These are phyloP conservation scores for Lasioglossum baleicum DNA, from an alignment of 1,140 invertebrate genomes.

Conservation along the genomic window DNA sequence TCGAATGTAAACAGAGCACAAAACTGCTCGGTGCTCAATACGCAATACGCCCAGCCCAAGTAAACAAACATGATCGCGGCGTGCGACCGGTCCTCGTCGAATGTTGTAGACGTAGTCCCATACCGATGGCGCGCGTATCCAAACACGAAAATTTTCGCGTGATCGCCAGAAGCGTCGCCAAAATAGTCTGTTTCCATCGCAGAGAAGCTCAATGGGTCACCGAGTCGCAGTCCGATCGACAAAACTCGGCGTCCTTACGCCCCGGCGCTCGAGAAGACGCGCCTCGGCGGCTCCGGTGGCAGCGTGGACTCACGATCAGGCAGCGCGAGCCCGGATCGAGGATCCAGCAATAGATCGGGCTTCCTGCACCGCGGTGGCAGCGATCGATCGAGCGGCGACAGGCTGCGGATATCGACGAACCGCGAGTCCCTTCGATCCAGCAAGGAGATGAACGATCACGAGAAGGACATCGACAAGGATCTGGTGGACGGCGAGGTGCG, in stretches of 20 bases:
- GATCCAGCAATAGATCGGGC: constrained; percentile 52
- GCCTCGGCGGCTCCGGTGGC: constrained; percentile 74
- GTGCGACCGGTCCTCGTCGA: too few species aligned
- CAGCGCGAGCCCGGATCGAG: constrained; percentile 76
- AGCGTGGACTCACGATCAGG: constrained; percentile 76
- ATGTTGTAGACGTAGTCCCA: too few species aligned
- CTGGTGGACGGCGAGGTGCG: constrained; percentile 73
- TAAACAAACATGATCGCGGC: too few species aligned
- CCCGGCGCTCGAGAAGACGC: constrained; percentile 73
- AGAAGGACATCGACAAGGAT: constrained; percentile 71
- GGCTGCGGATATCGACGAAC: constrained; percentile 74
- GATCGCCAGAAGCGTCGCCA: too few species aligned
- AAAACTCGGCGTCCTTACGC: constrained; percentile 72
- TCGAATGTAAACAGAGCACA: too few species aligned
- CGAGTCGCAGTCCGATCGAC: constrained; percentile 73
- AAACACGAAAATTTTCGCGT: too few species aligned
- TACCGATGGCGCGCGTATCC: too few species aligned
- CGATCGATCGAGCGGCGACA: constrained; percentile 72
- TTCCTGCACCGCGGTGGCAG: constrained; percentile 70
- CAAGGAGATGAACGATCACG: constrained; percentile 72
- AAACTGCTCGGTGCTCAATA: too few species aligned
- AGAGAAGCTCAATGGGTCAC: constrained; percentile 74
- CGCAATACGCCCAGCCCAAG: too few species aligned
- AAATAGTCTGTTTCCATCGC: neutral
- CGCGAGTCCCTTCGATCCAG: constrained; percentile 67